Base-by-base conservation (phyloP, 2,888 invertebrate species). In the Subacronicta megacephala region DNA sequence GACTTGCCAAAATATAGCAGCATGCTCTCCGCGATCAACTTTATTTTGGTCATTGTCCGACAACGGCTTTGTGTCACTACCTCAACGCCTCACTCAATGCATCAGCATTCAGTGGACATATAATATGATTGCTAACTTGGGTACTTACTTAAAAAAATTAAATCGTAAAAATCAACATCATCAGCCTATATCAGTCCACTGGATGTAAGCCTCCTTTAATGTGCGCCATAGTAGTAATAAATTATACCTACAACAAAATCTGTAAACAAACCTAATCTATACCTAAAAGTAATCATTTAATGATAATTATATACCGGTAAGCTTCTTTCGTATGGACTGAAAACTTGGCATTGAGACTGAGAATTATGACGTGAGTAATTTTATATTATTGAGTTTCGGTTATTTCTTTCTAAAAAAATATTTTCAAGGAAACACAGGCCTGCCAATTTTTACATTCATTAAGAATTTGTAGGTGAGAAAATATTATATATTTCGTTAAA, bases 1-100 rank as follows among this genome's bases (percentile, higher is more conserved):
- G 84, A 87, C 87, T 89, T 92, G 93, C 93, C 93, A 94, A 94
- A 93, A 93, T 93, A 92, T 90, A 89, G 84, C 85, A 83, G 84
- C 84, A 80, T 81, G 88, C 88, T 88, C 84, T 80, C 80, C 85
- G 81, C 84, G 81, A 89, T 90, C 90, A 87, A 90, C 84, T 90
- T 92, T 92, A 93, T 93, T 93, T 92, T 89, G 87, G 90, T 89
- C 84, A 90, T 90, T 90, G 85, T 88, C 85, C 82, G 80, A 79
- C 80, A 81, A 78, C 78, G 77, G 81, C 76, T 75, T 81, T 75
- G 71, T 72, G 46, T 68, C 67, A 42, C 55, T 72, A 66, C 62
- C 62, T 23, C 23, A 23, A 9, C 9, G 23, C 7, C 9, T 72
- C 59, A 60, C 61, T 60, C 61, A 53, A 63, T 65, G 77, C 73